Percentiles rank a stretch among this genome's conserved stretches.
phyloP scores from a whole-genome alignment of 2,797 vertebrate genomes.

The Xiphophorus birchmanni region DNA sequence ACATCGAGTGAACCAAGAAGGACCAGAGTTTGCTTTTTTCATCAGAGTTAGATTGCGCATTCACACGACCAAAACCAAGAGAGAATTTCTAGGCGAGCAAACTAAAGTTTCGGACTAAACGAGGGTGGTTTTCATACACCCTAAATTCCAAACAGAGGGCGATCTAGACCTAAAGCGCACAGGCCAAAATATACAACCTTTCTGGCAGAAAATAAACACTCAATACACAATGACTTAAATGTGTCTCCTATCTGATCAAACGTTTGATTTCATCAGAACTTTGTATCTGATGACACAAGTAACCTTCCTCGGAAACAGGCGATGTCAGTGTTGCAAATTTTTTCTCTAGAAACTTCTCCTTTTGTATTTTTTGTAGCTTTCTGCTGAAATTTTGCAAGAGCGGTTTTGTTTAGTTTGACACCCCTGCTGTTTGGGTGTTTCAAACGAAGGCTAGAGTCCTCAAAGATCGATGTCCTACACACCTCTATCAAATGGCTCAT shows the following conservation, averaged over 20 bases:
- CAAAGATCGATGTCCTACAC: not conserved
- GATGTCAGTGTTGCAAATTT: not conserved
- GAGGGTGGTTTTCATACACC: not conserved
- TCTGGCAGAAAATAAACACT: conserved; percentile 1
- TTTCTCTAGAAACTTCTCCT: not conserved
- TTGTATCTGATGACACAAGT: not conserved
- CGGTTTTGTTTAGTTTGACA: not conserved
- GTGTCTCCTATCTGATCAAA: not conserved
- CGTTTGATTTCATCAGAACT: not conserved
- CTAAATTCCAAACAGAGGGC: not conserved
- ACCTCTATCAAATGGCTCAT: not conserved
- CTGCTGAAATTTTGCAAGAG: not conserved
- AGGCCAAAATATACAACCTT: conserved; percentile 8
- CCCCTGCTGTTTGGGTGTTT: not conserved
- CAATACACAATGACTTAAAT: not conserved
- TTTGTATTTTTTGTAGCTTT: not conserved
- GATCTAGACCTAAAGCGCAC: conserved; percentile 35
- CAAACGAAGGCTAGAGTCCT: not conserved
- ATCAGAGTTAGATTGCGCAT: no score
- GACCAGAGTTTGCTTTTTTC: no score
- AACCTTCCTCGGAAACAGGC: not conserved
- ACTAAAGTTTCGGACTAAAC: no score
- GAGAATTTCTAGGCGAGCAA: no score
- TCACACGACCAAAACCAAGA: no score
- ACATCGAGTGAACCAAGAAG: no score